Percentiles rank a stretch among this genome's conserved stretches.
Evolutionary conservation across 1,140 invertebrate genomes (phyloP).

Genomic region (Acyrthosiphon pisum): DNA sequence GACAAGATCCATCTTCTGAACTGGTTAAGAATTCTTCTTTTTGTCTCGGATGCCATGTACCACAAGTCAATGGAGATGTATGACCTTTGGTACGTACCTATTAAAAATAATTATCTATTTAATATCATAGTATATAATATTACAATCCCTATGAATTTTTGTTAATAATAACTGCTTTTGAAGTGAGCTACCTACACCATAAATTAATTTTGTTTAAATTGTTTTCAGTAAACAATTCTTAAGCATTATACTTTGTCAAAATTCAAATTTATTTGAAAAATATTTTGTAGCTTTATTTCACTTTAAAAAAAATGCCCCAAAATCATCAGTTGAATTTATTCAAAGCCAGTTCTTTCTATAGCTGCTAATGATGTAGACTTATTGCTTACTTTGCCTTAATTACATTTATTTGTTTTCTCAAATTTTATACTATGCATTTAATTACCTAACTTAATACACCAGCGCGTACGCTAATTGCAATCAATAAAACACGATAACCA

Average conservation of each 20-base stretch:
- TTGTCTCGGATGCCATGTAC: constrained; percentile 91
- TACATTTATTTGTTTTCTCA: background rate
- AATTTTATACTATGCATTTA: background rate
- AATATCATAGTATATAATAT: background rate
- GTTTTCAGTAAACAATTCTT: background rate
- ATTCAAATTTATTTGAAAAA: background rate
- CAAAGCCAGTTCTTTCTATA: background rate
- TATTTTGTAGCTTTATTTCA: background rate
- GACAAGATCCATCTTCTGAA: constrained; percentile 88
- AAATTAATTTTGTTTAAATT: background rate
- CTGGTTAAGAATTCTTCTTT: constrained; percentile 95
- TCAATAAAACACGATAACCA: background rate
- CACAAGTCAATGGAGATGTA: constrained; percentile 87
- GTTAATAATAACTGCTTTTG: background rate
- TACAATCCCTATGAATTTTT: background rate
- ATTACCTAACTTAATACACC: no score
- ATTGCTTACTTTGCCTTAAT: background rate
- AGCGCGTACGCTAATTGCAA: no score
- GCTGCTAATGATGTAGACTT: background rate
- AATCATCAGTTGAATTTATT: background rate
- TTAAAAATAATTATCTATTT: background rate
- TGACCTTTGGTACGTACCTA: constrained; percentile 90
- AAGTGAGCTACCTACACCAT: background rate
- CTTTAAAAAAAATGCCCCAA: background rate
- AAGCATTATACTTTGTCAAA: background rate